phyloP scores from a whole-genome alignment of 2,113 vertebrate genomes.

The Corythoichthys intestinalis region DNA sequence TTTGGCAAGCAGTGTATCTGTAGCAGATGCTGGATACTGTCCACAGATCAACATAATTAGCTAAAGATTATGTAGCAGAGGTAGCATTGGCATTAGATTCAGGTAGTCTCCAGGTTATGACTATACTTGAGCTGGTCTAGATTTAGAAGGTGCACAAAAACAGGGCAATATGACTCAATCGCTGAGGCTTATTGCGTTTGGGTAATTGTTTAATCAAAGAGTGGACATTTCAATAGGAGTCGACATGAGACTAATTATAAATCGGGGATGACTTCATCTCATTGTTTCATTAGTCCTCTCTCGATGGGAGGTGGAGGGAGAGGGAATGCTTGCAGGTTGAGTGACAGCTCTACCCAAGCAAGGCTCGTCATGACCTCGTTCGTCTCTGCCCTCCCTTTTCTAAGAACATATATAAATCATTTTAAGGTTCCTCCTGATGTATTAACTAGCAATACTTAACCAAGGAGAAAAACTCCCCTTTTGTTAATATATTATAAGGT shows the following conservation, averaged over 20 bases:
- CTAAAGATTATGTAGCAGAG: too few species aligned
- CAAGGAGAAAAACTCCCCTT: conserved; percentile 3
- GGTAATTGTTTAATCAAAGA: conserved; percentile 76
- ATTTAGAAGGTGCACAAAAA: too few species aligned
- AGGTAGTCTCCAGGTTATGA: too few species aligned
- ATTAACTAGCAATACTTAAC: conserved; percentile 32
- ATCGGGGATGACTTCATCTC: conserved; percentile 55
- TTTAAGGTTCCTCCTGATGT: conserved; percentile 36
- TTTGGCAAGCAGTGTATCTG: too few species aligned
- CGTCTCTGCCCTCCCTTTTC: conserved; percentile 19
- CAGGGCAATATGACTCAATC: conserved; percentile 67
- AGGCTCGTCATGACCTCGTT: conserved; percentile 46
- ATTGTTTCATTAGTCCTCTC: conserved; percentile 48
- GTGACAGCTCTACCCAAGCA: conserved; percentile 59
- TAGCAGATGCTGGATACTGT: too few species aligned
- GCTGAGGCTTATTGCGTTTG: conserved; percentile 62
- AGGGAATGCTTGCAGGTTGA: conserved; percentile 49
- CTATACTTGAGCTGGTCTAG: too few species aligned
- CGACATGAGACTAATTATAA: conserved; percentile 70
- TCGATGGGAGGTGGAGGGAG: conserved; percentile 28
- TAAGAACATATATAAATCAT: conserved; percentile 36
- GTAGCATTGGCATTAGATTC: too few species aligned
- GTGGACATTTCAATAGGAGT: conserved; percentile 69
- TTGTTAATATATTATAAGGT: too few species aligned
- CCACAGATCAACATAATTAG: too few species aligned